Evolutionary conservation across 2,113 vertebrate species (phyloP), one percentile per base, ranked within the genome.

Genomic region (Osmerus eperlanus): DNA sequence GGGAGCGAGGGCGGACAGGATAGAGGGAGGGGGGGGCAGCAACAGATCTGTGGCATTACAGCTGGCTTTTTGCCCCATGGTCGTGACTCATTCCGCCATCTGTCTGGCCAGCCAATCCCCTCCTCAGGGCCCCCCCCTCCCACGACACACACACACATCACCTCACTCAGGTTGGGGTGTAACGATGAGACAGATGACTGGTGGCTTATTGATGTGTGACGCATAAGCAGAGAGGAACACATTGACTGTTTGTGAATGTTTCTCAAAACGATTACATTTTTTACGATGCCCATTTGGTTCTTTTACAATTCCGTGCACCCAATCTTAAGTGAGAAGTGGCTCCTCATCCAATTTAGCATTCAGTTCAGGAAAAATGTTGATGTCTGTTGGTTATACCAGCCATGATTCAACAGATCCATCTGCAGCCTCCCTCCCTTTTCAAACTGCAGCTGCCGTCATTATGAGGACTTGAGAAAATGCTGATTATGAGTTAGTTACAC

Each of bases 51-150:
- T 73, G 73, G 82, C 87, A 75, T 83, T 84, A 87, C 91, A 93
- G 90, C 91, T 90, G 88, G 80, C 89, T 77, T 83, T 74, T 76
- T 87, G 88, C 88, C 90, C 89, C 86, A 81, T 84, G 87, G 90
- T 90, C 85, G 80, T 84, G 89, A 82, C 80, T 91, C 90, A 89
- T 85, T 86, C 88, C 83, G 80, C 91, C 92, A 88, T 92, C 91
- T 90, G 89, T 92, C 90, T 73, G 47, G 32, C 59, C 32, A 18
- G 72, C 47, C 14, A n/a, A 18, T 12, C 25, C 23, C 25, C 21
- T 15, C 7, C 3, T 19, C 29, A 47, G 64, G 8, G 78, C 63
- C 16, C 55, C 25, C 61, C 36, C 77, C 74, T 21, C 9, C 21
- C 68, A 23, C 23, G 28, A 70, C 59, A 55, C 15, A 61, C 41